Percentiles rank a stretch among this genome's conserved stretches.
These are phyloP conservation scores for Dinocampus coccinellae DNA, from an alignment of 2,888 invertebrate species.

Conservation along the genomic window DNA sequence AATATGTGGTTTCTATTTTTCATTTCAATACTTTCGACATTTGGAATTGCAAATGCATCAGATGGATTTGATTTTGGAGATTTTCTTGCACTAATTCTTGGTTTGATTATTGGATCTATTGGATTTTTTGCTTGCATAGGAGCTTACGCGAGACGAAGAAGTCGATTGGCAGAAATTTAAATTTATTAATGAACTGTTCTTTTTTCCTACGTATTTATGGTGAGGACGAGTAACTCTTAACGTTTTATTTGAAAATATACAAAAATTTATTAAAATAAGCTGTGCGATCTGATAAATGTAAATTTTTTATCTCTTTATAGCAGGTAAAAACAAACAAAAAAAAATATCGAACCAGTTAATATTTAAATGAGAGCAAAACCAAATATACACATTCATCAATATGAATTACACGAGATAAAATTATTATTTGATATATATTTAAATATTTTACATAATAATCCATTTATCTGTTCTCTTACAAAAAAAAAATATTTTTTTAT, in stretches of 20 bases:
- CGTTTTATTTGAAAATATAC: background rate
- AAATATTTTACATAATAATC: background rate
- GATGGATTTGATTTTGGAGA: constrained; percentile 78
- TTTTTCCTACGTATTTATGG: constrained; percentile 20
- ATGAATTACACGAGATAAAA: no score
- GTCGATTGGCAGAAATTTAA: constrained; percentile 64
- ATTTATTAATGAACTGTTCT: background rate
- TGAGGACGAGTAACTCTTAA: background rate
- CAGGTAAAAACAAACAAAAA: no score
- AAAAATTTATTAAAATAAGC: no score
- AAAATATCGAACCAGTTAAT: no score
- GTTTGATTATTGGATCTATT: constrained; percentile 73
- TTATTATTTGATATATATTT: no score
- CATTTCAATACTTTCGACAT: constrained; percentile 45
- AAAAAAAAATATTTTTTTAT: background rate
- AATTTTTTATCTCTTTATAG: no score
- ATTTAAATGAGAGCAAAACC: no score
- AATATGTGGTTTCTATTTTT: constrained; percentile 50
- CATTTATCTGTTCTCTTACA: background rate
- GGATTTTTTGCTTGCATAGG: constrained; percentile 79
- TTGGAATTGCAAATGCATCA: constrained; percentile 65
- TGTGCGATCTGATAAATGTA: no score
- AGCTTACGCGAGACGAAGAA: constrained; percentile 77
- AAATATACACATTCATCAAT: no score
- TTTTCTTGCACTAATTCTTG: constrained; percentile 76